Base-by-base conservation (phyloP, 2,888 invertebrate species). In the Cactoblastis cactorum region DNA sequence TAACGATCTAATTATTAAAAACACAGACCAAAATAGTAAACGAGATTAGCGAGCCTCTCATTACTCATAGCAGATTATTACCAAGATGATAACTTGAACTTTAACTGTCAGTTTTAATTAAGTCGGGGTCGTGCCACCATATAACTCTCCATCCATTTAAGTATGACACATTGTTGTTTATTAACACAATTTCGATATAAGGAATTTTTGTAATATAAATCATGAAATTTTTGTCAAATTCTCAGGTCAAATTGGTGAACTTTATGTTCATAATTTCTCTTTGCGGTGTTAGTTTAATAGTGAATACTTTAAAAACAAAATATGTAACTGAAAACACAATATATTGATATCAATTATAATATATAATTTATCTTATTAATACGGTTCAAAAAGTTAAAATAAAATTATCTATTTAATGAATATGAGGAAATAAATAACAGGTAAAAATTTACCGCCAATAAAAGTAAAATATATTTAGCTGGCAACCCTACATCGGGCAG, bases 401-500 rank as follows among this genome's bases (percentile, higher is more conserved):
- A n/a, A n/a, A n/a, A n/a, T n/a, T n/a, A n/a, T n/a, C n/a, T n/a
- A n/a, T n/a, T n/a, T n/a, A n/a, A n/a, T n/a, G n/a, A n/a, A n/a
- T 38, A 11, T 18, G 8, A 28, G 28, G 28, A 28, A 28, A 28
- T 28, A 28, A 28, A 3, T 9, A 28, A 9, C 28, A 28, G n/a
- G n/a, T n/a, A n/a, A 55, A 55, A 54, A 54, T 55, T 57, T 49
- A 33, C 1, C 37, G 15, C 24, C 15, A 41, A 22, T 14, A 41
- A 24, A 19, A 3, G 8, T 17, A 3, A 43, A 51, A 24, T 54
- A 58, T 53, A 49, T 54, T 48, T 54, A 15, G 45, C 59, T 51
- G 67, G 15, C 78, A 84, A 52, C 86, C 86, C 84, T 86, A 53
- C 53, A 35, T 8, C 33, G 1, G 6, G 48, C 59, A 5, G 46